Percentiles rank a stretch among this genome's conserved stretches.
Conservation (phyloP, 2,113 vertebrate genomes). For the Odobenus rosmarus region DNA sequence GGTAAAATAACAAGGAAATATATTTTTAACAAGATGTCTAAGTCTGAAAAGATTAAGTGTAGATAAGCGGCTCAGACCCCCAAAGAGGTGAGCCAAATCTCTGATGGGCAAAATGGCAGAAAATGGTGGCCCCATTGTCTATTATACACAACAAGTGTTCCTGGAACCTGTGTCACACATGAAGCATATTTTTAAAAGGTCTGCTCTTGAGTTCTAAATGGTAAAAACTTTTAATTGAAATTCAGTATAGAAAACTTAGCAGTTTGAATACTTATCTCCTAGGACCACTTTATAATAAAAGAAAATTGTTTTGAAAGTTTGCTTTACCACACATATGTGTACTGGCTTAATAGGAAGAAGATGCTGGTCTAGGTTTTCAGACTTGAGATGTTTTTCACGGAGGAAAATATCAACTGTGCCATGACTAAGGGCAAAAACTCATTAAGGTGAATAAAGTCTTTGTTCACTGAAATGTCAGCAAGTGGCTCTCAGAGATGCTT, state of each 20-base stretch:
- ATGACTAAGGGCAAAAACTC: not conserved
- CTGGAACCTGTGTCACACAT: not conserved
- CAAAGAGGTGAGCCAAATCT: not conserved
- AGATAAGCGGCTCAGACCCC: not conserved
- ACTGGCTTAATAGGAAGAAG: slow-evolving; percentile 18
- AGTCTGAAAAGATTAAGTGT: not conserved
- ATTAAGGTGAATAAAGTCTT: slow-evolving; percentile 38
- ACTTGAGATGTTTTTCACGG: not conserved
- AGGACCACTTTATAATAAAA: not conserved
- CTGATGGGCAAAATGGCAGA: not conserved
- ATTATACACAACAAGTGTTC: not conserved
- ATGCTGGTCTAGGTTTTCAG: slow-evolving; percentile 23
- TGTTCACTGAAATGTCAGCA: slow-evolving; percentile 4
- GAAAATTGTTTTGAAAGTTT: not conserved
- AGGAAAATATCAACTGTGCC: not conserved
- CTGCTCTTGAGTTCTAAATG: not conserved
- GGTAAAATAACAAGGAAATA: not conserved
- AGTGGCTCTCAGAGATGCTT: not conserved
- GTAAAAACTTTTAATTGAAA: not conserved
- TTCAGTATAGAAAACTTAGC: slow-evolving; percentile 1
- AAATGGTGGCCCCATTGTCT: not conserved
- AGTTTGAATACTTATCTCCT: not conserved
- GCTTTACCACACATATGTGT: not conserved
- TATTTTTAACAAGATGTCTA: not conserved
- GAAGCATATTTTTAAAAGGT: not conserved